Evolutionary conservation across 30 jellyfish, hydroid and myxozoan genomes (phyloP), one percentile per base, ranked within the genome.

Genomic region (Pseudorhiza aurosa): DNA sequence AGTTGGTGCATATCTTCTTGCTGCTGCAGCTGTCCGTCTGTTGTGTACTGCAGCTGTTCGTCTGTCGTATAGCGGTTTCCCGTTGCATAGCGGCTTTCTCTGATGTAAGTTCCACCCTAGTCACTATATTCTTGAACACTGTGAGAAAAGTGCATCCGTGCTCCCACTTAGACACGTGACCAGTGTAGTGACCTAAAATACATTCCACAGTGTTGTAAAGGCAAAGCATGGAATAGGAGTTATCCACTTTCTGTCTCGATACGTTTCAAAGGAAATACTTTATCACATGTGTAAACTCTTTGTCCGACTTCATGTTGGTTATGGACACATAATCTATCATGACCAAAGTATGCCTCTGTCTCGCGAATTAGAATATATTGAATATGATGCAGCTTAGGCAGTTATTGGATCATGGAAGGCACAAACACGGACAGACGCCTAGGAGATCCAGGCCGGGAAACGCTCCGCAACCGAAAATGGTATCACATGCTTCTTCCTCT

Each of bases 201-300:
- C n/a, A n/a, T n/a, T n/a, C n/a, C n/a, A n/a, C n/a, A n/a, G n/a
- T n/a, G n/a, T 68, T 42, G 44, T 43, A 43, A 68, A 68, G 31
- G 83, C 83, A 68, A 68, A 46, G 56, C n/a, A 14, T 2, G 83
- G 83, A 68, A 68, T 35, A 35, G 72, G 83, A 22, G 43, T 39
- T 27, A 68, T 68, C 44, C 44, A 42, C 25, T 68, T 68, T 68
- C 83, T 39, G 24, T 68, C 83, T 24, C 39, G 43, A 46, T 68
- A 68, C 46, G 83, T 49, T 40, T 46, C 83, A 43, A 25, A 29
- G 63, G 6, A 49, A 6, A 49, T 29, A 49, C 6, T 49, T 49
- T 25, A 49, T 49, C 63, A 49, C n/a, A 49, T 49, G 63, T 49
- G n/a, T 29, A 49, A 49, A 49, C 63, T 49, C n/a, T 49, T 49